Conservation (phyloP, 2,797 vertebrate species). For the Pyrocephalus nanus region DNA sequence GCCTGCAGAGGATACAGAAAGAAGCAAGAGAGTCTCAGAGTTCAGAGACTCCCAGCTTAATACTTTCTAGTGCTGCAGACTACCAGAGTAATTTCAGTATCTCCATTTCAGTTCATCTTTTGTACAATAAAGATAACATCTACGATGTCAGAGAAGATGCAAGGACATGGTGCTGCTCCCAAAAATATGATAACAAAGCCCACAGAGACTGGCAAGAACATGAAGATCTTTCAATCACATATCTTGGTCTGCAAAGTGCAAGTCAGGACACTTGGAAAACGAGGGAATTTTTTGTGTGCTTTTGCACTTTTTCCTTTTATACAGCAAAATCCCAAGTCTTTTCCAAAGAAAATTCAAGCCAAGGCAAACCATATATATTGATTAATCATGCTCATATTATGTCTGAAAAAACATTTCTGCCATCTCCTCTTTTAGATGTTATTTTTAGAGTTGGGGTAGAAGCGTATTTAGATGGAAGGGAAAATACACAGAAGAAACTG, state of each 20-base stretch:
- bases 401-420: not conserved
- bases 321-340: not conserved
- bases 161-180: not conserved
- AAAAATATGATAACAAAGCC: not conserved
- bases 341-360: not conserved
- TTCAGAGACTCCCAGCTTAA: not conserved
- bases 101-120: not conserved
- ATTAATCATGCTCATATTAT: not conserved
- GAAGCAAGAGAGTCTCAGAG: not conserved
- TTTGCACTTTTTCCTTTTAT: not conserved
- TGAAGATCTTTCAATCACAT: not conserved
- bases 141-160: not conserved
- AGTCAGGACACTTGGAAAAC: not conserved
- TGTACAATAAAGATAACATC: not conserved
- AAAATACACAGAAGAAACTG: constrained; percentile 27
- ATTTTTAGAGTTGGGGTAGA: not conserved
- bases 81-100: not conserved
- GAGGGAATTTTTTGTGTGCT: not conserved
- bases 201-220: not conserved
- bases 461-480: not conserved
- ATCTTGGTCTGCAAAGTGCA: not conserved
- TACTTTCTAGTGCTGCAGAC: not conserved
- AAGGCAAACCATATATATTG: not conserved
- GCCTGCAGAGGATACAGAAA: not conserved
- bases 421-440: not conserved